These are phyloP conservation scores for Sebastes nivosus DNA, from an alignment of 2,797 vertebrate genomes.

Conservation along the genomic window DNA sequence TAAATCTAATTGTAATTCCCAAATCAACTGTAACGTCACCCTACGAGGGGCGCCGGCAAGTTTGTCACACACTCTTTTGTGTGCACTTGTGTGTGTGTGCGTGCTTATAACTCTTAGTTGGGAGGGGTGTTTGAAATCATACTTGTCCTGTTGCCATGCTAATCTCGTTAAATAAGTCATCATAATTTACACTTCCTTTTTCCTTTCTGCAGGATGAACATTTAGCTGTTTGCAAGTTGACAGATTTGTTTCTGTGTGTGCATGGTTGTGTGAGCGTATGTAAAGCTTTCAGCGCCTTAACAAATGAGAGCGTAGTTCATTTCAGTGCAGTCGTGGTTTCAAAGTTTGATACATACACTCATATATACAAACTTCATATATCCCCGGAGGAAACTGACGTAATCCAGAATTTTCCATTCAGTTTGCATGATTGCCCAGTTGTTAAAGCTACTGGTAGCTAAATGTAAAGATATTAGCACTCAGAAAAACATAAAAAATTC, in stretches of 20 bases:
- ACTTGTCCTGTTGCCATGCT: conserved; percentile 79
- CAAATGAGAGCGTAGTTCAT: conserved; percentile 5
- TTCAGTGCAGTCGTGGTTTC: conserved; percentile 9
- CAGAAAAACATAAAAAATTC: background rate
- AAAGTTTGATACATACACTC: background rate
- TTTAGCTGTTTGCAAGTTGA: conserved; percentile 83
- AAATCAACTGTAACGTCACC: conserved; percentile 80
- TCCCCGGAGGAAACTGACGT: conserved; percentile 3
- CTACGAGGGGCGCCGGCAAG: conserved; percentile 70
- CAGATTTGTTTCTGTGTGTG: conserved; percentile 32
- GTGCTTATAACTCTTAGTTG: conserved; percentile 22
- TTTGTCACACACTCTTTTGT: conserved; percentile 74
- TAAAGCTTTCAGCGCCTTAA: conserved; percentile 27
- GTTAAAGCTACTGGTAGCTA: background rate
- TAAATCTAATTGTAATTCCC: conserved; percentile 86
- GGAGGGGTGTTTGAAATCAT: conserved; percentile 72
- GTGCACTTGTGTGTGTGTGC: conserved; percentile 49
- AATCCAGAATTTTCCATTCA: conserved; percentile 11
- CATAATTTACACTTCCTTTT: conserved; percentile 82
- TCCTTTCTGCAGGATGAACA: conserved; percentile 83
- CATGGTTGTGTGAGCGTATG: background rate
- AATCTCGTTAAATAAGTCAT: conserved; percentile 79
- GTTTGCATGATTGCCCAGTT: background rate
- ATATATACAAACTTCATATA: background rate
- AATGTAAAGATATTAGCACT: background rate